phyloP scores from a whole-genome alignment of 53 echinoderm and acorn worm species.

The Patiria pectinifera region DNA sequence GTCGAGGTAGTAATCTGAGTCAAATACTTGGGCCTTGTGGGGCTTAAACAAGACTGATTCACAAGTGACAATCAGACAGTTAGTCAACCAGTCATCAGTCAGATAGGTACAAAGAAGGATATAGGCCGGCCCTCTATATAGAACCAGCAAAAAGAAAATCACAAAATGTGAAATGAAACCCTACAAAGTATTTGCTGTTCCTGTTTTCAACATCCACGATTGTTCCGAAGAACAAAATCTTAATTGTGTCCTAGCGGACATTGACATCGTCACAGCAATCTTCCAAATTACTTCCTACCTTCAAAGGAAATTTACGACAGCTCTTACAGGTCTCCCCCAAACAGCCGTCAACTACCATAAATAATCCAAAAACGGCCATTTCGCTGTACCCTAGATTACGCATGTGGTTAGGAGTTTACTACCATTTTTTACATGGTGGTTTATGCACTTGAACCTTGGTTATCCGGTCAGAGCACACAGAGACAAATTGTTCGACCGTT shows the following conservation, averaged over 20 bases:
- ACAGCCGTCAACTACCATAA: constrained; percentile 49
- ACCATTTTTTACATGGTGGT: constrained; percentile 13
- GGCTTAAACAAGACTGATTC: no score
- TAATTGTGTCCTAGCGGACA: constrained; percentile 4
- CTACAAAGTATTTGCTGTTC: neutral
- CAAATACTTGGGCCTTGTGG: no score
- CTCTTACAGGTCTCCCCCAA: neutral
- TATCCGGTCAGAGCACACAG: constrained; percentile 51
- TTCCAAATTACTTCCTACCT: neutral
- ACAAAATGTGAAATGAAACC: no score
- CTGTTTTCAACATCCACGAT: neutral
- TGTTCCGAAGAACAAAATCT: neutral
- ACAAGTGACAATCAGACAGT: no score
- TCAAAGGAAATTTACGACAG: constrained; percentile 6
- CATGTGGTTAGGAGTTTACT: neutral
- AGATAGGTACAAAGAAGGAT: no score
- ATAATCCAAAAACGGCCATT: neutral
- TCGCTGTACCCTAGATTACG: constrained; percentile 33
- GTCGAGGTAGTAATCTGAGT: no score
- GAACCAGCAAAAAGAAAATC: no score
- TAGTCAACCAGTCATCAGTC: no score
- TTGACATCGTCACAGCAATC: neutral
- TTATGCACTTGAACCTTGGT: constrained; percentile 54
- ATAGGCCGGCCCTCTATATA: no score
- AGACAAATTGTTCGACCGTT: constrained; percentile 29